Conservation (phyloP, 2,113 vertebrate genomes). For the Charina bottae region DNA sequence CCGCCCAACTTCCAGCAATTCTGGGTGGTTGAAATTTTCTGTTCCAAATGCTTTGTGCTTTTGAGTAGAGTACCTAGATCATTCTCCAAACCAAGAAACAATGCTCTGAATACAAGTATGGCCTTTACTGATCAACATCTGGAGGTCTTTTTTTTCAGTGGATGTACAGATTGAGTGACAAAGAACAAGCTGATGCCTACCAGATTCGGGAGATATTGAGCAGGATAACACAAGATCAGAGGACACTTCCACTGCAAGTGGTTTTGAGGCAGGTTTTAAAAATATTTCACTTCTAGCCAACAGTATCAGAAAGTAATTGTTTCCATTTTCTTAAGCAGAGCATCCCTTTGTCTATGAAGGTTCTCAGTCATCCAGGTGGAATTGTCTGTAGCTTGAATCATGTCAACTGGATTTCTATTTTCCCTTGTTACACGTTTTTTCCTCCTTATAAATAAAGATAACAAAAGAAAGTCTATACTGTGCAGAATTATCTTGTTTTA, state of each 20-base stretch:
- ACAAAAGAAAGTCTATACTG: not conserved
- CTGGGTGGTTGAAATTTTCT: not conserved
- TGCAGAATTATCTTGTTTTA: too few species aligned
- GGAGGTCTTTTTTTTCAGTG: not conserved
- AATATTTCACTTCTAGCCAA: slow-evolving; percentile 57
- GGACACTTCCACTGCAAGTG: slow-evolving; percentile 54
- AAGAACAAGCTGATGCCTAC: not conserved
- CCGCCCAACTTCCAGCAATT: not conserved
- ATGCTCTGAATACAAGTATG: not conserved
- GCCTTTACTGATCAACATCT: not conserved
- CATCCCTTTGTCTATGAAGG: too few species aligned
- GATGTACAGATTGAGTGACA: not conserved
- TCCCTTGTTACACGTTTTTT: slow-evolving; percentile 52
- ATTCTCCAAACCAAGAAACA: not conserved
- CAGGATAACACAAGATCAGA: slow-evolving; percentile 60
- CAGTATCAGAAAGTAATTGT: slow-evolving; percentile 42
- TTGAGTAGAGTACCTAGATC: not conserved
- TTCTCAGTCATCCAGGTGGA: too few species aligned
- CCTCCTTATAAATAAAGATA: slow-evolving; percentile 34
- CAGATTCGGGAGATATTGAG: slow-evolving; percentile 8
- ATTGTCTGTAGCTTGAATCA: too few species aligned
- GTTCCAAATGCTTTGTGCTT: not conserved
- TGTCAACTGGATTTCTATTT: too few species aligned
- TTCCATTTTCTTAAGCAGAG: slow-evolving; percentile 46
- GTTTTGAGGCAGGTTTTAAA: slow-evolving; percentile 42